A percentile compares a stretch with the other conserved stretches of the same genome.
Evolutionary conservation across 2,113 vertebrate species (phyloP).

Genomic region (Cololabis saira): DNA sequence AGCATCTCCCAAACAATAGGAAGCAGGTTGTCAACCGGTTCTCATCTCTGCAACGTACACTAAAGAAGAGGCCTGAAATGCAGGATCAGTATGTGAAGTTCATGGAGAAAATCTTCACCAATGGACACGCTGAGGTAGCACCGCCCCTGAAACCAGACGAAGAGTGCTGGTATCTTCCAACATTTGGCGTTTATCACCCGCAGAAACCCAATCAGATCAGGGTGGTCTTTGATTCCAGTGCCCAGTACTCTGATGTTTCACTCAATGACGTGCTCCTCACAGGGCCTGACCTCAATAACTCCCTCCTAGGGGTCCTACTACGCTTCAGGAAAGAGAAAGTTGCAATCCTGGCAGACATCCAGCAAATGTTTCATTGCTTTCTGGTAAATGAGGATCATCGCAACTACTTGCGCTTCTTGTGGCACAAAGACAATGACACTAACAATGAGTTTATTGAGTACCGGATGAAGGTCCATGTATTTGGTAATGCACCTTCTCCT

Average conservation of each 20-base stretch:
- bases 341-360: too few relatives aligned
- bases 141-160: neutral
- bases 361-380: too few relatives aligned
- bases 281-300: too few relatives aligned
- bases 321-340: too few relatives aligned
- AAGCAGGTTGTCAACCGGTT: constrained; percentile 1
- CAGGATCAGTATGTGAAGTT: neutral
- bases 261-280: too few relatives aligned
- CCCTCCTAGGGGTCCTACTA: too few relatives aligned
- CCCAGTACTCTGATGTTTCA: neutral
- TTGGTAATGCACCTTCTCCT: constrained; percentile 1
- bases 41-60: neutral
- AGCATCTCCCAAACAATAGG: constrained; percentile 5
- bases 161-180: neutral
- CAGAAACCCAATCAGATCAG: neutral
- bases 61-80: neutral
- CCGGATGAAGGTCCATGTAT: neutral
- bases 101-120: neutral
- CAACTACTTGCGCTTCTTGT: too few relatives aligned
- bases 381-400: too few relatives aligned
- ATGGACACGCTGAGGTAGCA: neutral
- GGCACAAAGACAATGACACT: neutral
- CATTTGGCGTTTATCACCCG: neutral
- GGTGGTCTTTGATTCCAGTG: too few relatives aligned
- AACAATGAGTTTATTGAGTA: neutral